Conservation (phyloP, 2,888 invertebrate genomes). For the Caenorhabditis uteleia region DNA sequence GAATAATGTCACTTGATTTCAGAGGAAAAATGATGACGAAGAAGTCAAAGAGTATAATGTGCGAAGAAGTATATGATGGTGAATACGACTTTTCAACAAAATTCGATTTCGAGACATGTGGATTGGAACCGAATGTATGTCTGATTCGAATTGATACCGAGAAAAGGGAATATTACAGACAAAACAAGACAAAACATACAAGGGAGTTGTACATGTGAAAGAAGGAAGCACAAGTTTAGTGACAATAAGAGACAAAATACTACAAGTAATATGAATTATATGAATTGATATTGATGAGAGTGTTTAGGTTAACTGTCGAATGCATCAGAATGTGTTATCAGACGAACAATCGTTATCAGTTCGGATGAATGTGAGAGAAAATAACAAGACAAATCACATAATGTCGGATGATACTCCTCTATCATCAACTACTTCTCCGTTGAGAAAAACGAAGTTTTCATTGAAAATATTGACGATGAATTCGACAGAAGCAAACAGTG, state of each 20-base stretch:
- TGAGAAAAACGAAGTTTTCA: constrained; percentile 16
- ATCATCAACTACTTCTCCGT: too few species aligned
- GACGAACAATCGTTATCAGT: constrained; percentile 39
- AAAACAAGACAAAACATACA: constrained; percentile 15
- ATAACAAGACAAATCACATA: constrained; percentile 28
- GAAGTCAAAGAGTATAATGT: constrained; percentile 43
- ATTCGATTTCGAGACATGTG: constrained; percentile 57
- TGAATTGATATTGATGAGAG: too few species aligned
- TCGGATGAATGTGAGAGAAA: constrained; percentile 35
- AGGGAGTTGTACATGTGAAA: constrained; percentile 51
- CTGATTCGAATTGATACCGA: too few species aligned
- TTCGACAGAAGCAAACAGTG: constrained; percentile 24
- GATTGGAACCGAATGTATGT: constrained; percentile 42
- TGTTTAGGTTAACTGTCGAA: constrained; percentile 40
- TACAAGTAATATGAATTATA: too few species aligned
- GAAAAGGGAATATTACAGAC: too few species aligned
- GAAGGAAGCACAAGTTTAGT: constrained; percentile 62
- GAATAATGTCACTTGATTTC: too few species aligned
- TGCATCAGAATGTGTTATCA: constrained; percentile 18
- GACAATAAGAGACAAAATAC: constrained; percentile 60
- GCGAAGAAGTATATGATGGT: constrained; percentile 38
- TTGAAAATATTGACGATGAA: constrained; percentile 26
- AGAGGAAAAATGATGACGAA: constrained; percentile 54
- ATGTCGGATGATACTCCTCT: constrained; percentile 19
- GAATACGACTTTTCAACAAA: constrained; percentile 47